Conservation (phyloP, 2,888 invertebrate genomes). For the Nematopogon swammerdamellus region DNA sequence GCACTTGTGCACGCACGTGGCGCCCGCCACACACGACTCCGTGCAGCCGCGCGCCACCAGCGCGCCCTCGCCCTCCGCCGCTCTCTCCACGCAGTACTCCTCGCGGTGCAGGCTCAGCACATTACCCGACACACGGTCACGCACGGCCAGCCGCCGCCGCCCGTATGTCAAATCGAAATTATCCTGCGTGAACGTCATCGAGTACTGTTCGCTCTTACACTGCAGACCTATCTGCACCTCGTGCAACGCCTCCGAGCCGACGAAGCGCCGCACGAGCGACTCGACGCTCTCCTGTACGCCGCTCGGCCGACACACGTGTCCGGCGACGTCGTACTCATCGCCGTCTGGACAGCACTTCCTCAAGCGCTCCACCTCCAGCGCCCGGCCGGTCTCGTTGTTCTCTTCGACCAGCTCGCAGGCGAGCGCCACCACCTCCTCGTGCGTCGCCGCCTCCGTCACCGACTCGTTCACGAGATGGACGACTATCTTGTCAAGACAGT, state of each 20-base stretch:
- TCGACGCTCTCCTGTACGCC: constrained; percentile 18
- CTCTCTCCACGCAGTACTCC: constrained; percentile 45
- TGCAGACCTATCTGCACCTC: constrained; percentile 28
- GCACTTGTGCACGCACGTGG: constrained; percentile 49
- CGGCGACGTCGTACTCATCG: constrained; percentile 28
- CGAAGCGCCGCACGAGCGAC: constrained; percentile 21
- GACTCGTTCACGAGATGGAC: not conserved
- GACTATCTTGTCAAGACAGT: constrained; percentile 10
- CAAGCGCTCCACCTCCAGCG: constrained; percentile 16
- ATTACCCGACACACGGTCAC: constrained; percentile 17
- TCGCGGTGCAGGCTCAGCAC: constrained; percentile 19
- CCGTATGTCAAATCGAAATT: constrained; percentile 23
- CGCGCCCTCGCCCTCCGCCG: constrained; percentile 15
- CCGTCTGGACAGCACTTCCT: constrained; percentile 40
- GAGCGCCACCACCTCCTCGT: not conserved
- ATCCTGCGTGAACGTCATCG: constrained; percentile 27
- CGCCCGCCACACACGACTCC: constrained; percentile 24
- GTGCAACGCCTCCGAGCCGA: constrained; percentile 22
- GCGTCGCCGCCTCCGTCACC: not conserved
- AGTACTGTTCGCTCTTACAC: constrained; percentile 33
- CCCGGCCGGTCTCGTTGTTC: not conserved
- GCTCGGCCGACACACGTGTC: constrained; percentile 27
- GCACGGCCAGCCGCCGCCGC: constrained; percentile 23
- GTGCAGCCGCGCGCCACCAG: constrained; percentile 36
- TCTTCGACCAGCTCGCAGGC: constrained; percentile 9